Base-by-base conservation (phyloP, 2,888 invertebrate species). In the Caenorhabditis macrosperma region DNA sequence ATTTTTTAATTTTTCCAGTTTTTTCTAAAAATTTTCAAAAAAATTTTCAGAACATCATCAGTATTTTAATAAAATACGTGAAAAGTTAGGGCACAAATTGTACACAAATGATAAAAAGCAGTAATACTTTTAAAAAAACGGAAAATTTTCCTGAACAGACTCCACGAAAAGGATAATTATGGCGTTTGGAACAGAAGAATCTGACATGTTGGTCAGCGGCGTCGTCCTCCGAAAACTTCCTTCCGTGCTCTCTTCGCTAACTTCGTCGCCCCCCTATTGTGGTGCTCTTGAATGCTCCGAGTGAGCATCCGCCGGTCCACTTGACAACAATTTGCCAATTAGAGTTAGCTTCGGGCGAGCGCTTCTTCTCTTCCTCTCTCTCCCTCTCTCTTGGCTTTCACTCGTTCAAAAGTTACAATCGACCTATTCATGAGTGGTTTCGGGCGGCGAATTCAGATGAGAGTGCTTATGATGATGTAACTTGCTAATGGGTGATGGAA, bases 251-350 rank as follows among this genome's bases (percentile, higher is more conserved):
- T 33, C 33, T 5, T 33, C 33, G 33, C 38, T 30, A 28, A 52
- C 52, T 26, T 28, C 17, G 38, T 38, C 12, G n/a, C 20, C 46
- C 46, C 20, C 46, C 26, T 26, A 30, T 52, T 52, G 30, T 52
- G 38, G 38, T 12, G 33, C 38, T 12, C 38, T 38, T 38, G 7
- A 38, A 38, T 38, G 15, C 38, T 5, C 30, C 52, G 15, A 44
- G 12, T 20, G 46, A 48, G 48, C 48, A 24, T 24, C 48, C 24
- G 9, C 24, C 20, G 9, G 20, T 3, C 50, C 52, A 52, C 52
- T 52, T 52, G 52, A 52, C 52, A 52, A 52, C 52, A 52, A 52
- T 52, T 52, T 52, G 30, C 52, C 52, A 52, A 52, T 52, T 30
- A 52, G 30, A 48, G 48, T 48, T 48, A 22, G 48, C 24, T 26